phyloP scores from a whole-genome alignment of 2,113 vertebrate genomes.

The Nannospalax galili region DNA sequence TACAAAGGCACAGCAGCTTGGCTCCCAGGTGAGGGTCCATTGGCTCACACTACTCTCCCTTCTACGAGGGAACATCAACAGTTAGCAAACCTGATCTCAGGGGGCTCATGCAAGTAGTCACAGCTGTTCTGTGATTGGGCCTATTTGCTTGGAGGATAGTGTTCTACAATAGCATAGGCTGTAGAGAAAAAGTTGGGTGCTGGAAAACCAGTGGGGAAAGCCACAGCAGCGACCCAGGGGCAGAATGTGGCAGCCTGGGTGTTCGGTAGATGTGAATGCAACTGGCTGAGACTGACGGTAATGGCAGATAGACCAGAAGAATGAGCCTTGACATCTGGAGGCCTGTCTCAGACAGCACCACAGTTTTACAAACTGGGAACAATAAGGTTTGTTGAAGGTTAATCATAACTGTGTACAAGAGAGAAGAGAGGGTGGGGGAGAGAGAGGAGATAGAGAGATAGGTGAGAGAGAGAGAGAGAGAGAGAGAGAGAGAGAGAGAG shows the following conservation, averaged over 20 bases:
- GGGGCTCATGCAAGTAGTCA: not conserved
- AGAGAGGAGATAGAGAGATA: not conserved
- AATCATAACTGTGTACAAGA: fast-evolving
- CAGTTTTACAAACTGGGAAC: not conserved
- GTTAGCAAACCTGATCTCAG: not conserved
- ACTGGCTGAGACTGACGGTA: not conserved
- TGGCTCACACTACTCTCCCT: not conserved
- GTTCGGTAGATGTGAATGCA: not conserved
- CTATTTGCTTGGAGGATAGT: too few relatives aligned
- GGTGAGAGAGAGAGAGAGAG: not conserved
- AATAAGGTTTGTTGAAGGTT: not conserved
- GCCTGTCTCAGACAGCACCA: not conserved
- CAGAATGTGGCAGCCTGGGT: too few relatives aligned
- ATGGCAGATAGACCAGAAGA: not conserved
- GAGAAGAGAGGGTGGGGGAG: too few relatives aligned
- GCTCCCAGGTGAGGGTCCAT: not conserved
- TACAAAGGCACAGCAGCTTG: not conserved
- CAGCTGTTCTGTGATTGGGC: not conserved
- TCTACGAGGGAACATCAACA: not conserved
- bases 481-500: not conserved
- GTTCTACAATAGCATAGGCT: not conserved
- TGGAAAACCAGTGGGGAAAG: not conserved
- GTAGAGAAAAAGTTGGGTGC: too few relatives aligned
- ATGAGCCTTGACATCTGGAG: not conserved
- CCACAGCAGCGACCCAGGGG: not conserved